A percentile compares a stretch with the other conserved stretches of the same genome.
phyloP scores from a whole-genome alignment of 2,888 invertebrate genomes.

The Cyrtodaria siliqua region DNA sequence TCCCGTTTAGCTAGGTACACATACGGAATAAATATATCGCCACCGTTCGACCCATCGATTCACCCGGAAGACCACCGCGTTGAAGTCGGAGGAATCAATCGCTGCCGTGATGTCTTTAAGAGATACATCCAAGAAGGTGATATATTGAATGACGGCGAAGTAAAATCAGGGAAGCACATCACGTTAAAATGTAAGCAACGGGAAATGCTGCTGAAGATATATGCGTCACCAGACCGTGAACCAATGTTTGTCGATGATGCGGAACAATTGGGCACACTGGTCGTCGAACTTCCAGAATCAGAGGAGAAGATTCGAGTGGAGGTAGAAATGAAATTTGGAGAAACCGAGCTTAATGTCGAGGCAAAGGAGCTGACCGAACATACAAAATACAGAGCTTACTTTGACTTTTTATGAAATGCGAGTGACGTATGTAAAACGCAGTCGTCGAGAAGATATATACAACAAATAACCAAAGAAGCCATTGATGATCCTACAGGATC shows the following conservation, averaged over 20 bases:
- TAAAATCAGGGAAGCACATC: conserved; percentile 57
- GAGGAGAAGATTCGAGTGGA: conserved; percentile 63
- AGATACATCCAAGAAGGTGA: conserved; percentile 64
- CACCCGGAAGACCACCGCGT: no score
- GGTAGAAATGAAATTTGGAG: conserved; percentile 67
- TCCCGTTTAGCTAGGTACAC: conserved; percentile 62
- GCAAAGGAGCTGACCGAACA: conserved; percentile 55
- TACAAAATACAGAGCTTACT: conserved; percentile 57
- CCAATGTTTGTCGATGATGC: conserved; percentile 60
- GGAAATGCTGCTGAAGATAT: conserved; percentile 68
- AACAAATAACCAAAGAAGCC: no score
- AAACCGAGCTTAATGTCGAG: conserved; percentile 69
- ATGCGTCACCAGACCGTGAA: conserved; percentile 50
- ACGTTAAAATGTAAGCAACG: conserved; percentile 60
- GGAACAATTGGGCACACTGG: conserved; percentile 62
- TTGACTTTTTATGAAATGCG: conserved; percentile 66
- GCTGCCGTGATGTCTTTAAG: conserved; percentile 68
- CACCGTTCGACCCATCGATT: conserved; percentile 29
- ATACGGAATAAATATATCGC: conserved; percentile 60
- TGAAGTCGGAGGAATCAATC: conserved; percentile 48
- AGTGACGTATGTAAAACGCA: no score
- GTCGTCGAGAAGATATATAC: no score
- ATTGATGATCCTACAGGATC: no score
- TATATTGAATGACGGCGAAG: conserved; percentile 52
- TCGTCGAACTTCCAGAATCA: conserved; percentile 63